Conservation (phyloP, 2,113 vertebrate species). For the Ictalurus furcatus region DNA sequence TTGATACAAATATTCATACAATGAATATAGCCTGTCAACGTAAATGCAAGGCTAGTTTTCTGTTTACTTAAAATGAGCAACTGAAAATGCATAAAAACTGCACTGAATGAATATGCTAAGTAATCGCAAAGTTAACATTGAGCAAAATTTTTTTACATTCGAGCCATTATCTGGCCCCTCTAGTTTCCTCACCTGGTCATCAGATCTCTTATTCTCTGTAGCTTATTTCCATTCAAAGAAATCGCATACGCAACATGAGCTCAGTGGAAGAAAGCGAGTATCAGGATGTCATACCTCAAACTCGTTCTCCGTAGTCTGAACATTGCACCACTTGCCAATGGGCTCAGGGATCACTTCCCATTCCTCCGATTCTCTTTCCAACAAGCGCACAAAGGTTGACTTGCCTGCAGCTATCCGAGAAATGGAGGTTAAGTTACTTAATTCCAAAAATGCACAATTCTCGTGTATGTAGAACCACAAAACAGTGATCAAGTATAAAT, state of each 20-base stretch:
- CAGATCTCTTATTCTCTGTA: background rate
- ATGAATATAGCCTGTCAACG: too few species aligned
- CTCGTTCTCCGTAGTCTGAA: constrained; percentile 68
- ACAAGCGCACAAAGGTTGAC: constrained; percentile 73
- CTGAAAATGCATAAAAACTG: background rate
- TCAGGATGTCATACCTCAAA: constrained; percentile 57
- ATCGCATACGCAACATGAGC: background rate
- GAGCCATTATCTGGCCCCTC: background rate
- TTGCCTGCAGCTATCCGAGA: constrained; percentile 71
- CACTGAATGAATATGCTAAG: background rate
- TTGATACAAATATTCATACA: background rate
- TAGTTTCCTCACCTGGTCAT: too few species aligned
- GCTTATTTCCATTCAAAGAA: background rate
- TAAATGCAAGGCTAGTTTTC: too few species aligned
- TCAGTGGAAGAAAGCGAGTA: background rate
- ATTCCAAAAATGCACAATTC: background rate
- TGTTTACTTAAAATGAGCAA: background rate
- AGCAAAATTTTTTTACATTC: background rate
- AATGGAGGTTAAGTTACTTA: background rate
- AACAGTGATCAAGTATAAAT: too few species aligned
- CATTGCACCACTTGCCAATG: constrained; percentile 80
- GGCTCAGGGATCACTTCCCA: constrained; percentile 79
- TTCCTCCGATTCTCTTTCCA: constrained; percentile 70
- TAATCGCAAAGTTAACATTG: background rate
- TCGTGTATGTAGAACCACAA: too few species aligned